A percentile compares a stretch with the other conserved stretches of the same genome.
Conservation (phyloP, 2,888 invertebrate species). For the Ectobius pallidus region DNA sequence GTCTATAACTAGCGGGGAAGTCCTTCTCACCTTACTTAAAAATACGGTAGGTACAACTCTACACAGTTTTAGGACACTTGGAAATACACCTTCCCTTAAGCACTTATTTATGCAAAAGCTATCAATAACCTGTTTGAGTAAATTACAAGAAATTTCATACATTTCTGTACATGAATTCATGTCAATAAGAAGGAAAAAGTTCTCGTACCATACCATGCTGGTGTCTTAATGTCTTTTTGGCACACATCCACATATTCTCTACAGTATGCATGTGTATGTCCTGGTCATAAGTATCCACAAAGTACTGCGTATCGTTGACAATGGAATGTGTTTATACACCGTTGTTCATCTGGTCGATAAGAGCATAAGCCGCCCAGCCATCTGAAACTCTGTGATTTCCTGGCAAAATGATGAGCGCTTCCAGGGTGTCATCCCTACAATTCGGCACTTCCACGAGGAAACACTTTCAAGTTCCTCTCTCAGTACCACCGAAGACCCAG, state of each 20-base stretch:
- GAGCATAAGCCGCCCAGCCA: background rate
- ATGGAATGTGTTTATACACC: background rate
- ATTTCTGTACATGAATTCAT: background rate
- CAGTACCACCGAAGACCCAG: background rate
- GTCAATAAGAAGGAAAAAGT: background rate
- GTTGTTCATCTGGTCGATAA: background rate
- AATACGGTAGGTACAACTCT: no score
- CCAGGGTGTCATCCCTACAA: background rate
- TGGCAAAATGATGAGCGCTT: background rate
- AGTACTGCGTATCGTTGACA: background rate
- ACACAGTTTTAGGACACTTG: no score
- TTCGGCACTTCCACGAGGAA: background rate
- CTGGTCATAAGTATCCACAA: background rate
- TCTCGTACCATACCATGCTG: background rate
- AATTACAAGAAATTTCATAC: no score
- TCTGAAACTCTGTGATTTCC: background rate
- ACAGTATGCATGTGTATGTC: background rate
- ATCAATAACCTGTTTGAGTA: no score
- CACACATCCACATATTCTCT: conserved; percentile 1
- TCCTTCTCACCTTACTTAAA: no score
- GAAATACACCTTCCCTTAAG: no score
- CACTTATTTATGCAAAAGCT: no score
- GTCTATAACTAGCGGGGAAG: no score
- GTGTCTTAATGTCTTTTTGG: background rate
- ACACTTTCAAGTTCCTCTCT: background rate